These are phyloP conservation scores for Drosophila fulvimacula DNA, from an alignment of 2,888 invertebrate species.

Conservation along the genomic window DNA sequence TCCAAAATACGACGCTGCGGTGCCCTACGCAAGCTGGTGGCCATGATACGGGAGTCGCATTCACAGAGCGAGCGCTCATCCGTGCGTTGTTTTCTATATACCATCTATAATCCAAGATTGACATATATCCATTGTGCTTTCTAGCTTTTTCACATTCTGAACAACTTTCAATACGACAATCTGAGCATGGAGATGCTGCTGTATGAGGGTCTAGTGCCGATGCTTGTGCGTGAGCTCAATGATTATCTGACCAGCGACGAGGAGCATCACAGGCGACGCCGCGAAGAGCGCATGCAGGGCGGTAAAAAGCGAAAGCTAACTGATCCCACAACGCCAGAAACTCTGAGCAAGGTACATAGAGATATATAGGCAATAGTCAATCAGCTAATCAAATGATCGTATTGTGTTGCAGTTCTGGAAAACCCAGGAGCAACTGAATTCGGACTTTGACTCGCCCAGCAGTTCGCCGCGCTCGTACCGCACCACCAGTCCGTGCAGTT, in stretches of 20 bases:
- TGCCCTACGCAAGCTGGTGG: slow-evolving; percentile 81
- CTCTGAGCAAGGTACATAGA: slow-evolving; percentile 70
- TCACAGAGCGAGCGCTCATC: slow-evolving; percentile 81
- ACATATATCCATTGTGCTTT: background rate
- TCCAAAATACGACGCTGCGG: slow-evolving; percentile 84
- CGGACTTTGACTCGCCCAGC: slow-evolving; percentile 83
- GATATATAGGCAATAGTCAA: too few species aligned
- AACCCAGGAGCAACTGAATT: slow-evolving; percentile 67
- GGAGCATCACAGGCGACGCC: slow-evolving; percentile 80
- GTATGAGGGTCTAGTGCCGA: slow-evolving; percentile 86
- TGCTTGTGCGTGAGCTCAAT: slow-evolving; percentile 85
- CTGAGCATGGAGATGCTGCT: slow-evolving; percentile 86
- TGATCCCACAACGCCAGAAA: slow-evolving; percentile 59
- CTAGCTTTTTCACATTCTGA: slow-evolving; percentile 83
- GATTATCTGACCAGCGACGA: slow-evolving; percentile 82
- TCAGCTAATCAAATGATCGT: background rate
- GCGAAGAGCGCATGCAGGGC: slow-evolving; percentile 79
- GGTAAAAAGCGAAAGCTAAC: slow-evolving; percentile 82
- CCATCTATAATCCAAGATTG: too few species aligned
- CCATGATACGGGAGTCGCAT: slow-evolving; percentile 79
- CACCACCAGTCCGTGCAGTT: slow-evolving; percentile 83
- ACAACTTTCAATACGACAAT: slow-evolving; percentile 85
- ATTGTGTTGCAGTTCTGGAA: slow-evolving; percentile 67
- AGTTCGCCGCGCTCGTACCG: slow-evolving; percentile 82
- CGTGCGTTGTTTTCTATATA: slow-evolving; percentile 49